Base-by-base conservation (phyloP, 2,888 invertebrate genomes). In the Pandemis heparana region DNA sequence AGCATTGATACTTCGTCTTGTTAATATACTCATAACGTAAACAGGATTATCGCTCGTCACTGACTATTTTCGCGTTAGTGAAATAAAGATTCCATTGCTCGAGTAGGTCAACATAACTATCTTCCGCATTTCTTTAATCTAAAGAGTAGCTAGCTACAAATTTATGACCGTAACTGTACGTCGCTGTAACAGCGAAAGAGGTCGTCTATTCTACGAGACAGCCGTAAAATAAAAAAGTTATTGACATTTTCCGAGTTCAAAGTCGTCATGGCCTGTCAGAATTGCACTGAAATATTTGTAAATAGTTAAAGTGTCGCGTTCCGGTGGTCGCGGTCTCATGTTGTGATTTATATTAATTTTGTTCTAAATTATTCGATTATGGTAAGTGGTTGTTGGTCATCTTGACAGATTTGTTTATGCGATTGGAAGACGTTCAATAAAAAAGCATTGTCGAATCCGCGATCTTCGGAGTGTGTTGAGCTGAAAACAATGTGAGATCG, bases 191-290 rank as follows among this genome's bases (percentile, higher is more conserved):
- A 9, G 41, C 9, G 38, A 62, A 62, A 53, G 10, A 10, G 39
- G 12, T 23, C 41, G 6, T 46, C 12, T 62, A 43, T 18, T 12
- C 5, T 1, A 10, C 10, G 6, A 18, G 23, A 63, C n/a, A 43
- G 46, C 63, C 32, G 10, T 38, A n/a, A 38, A 69, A 43, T 16
- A 38, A n/a, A 46, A 39, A 62, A 56, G 16, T 43, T 63, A 46
- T 10, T 85, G 85, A 85, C 85, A 85, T 74, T 83, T 85, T 85
- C 84, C 76, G 77, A 78, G 82, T 87, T 88, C 83, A 86, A 86
- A 86, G 81, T 83, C 88, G 89, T 88, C 91, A 92, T 89, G 88
- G 86, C 87, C 85, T 87, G 91, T 92, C 93, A 92, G 88, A 91
- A 90, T 88, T 83, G 82, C 84, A 90, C 85, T 86, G 85, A 89